These are phyloP conservation scores for Bujurquina vittata DNA, from an alignment of 2,113 vertebrate genomes.

Conservation along the genomic window DNA sequence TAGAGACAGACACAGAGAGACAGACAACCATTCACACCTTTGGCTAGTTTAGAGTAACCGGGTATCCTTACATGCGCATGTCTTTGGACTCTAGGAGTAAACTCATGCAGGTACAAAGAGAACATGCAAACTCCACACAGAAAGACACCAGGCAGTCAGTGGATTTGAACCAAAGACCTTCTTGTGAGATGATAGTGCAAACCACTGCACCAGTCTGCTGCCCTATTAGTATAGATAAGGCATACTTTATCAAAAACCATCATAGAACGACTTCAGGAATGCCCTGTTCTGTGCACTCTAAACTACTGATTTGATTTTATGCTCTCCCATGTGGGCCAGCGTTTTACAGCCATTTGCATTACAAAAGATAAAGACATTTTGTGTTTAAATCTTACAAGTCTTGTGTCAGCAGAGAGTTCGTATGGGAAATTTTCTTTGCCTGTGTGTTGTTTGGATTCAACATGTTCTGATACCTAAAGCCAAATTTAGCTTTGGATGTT, in stretches of 20 bases:
- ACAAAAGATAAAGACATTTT: slow-evolving; percentile 22
- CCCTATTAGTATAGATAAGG: neutral
- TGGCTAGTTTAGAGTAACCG: neutral
- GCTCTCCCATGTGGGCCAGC: neutral
- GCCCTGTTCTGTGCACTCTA: slow-evolving; percentile 16
- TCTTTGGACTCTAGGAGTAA: neutral
- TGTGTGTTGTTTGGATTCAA: slow-evolving; percentile 30
- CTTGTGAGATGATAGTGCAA: too few relatives aligned
- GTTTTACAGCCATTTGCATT: slow-evolving; percentile 28
- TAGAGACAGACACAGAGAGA: neutral
- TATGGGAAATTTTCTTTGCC: slow-evolving; percentile 32
- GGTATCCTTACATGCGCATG: neutral
- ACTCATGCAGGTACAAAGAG: neutral
- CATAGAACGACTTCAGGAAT: neutral
- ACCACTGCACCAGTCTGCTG: too few relatives aligned
- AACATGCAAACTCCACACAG: neutral
- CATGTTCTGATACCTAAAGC: slow-evolving; percentile 39
- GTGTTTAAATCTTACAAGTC: slow-evolving; percentile 43
- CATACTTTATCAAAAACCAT: neutral
- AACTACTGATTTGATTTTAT: slow-evolving; percentile 2
- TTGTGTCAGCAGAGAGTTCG: slow-evolving; percentile 28
- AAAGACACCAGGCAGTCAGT: neutral
- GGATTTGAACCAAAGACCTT: too few relatives aligned
- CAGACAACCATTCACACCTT: neutral
- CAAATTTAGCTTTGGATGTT: slow-evolving; percentile 41